Evolutionary conservation across 1,140 invertebrate species (phyloP).

Genomic region (Latrodectus geometricus): DNA sequence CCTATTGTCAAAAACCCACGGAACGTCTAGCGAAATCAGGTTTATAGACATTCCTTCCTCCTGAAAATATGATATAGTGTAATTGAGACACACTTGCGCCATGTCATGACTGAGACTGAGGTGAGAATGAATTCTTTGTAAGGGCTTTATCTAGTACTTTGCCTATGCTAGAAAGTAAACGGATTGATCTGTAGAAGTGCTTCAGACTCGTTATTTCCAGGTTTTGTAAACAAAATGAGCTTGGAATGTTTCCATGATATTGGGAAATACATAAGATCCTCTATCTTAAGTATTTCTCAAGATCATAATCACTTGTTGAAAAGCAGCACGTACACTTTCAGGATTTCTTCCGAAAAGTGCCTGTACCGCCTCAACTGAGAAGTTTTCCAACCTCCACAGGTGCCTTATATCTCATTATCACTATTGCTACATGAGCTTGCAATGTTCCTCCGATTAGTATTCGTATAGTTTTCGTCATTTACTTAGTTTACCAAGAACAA

Average conservation of each 20-base stretch:
- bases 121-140: neutral
- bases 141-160: neutral
- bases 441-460: too few species aligned
- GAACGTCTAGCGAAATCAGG: neutral
- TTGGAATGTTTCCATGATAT: constrained; percentile 62
- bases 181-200: constrained; percentile 46
- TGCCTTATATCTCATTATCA: neutral
- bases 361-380: neutral
- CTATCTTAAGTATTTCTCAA: too few species aligned
- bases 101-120: neutral
- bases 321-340: neutral
- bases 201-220: constrained; percentile 60
- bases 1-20: neutral
- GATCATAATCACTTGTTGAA: neutral
- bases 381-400: neutral
- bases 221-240: constrained; percentile 63
- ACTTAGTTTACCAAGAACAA: too few species aligned
- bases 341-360: neutral
- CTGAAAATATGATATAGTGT: too few species aligned
- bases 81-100: neutral
- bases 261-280: constrained; percentile 27
- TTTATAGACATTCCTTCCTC: neutral
- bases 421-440: too few species aligned
- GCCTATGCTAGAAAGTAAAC: neutral
- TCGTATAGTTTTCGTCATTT: too few species aligned